A percentile compares a stretch with the other conserved stretches of the same genome.
These are phyloP conservation scores for Falco rusticolus DNA, from an alignment of 2,797 vertebrate species.

Conservation along the genomic window DNA sequence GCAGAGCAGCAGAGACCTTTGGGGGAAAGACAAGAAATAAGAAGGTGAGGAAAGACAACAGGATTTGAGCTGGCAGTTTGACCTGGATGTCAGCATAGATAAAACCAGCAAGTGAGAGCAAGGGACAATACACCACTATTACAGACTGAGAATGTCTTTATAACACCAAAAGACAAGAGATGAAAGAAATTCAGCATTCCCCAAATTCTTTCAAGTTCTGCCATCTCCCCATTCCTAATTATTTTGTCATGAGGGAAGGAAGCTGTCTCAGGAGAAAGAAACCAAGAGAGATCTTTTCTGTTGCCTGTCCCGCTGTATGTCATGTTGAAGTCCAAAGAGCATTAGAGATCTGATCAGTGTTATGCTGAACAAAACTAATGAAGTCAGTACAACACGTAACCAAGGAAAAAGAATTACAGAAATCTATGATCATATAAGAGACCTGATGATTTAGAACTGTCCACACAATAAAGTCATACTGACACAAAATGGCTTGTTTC, in stretches of 20 bases:
- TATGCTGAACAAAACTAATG: neutral
- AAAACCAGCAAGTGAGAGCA: neutral
- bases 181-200: neutral
- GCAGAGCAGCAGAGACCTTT: neutral
- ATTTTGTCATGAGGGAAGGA: neutral
- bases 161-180: neutral
- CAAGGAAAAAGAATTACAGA: neutral
- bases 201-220: neutral
- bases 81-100: neutral
- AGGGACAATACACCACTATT: neutral
- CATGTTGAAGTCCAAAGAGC: neutral
- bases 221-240: neutral
- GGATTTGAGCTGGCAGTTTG: constrained; percentile 4
- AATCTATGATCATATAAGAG: neutral
- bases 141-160: neutral
- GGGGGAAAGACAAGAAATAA: neutral
- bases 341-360: neutral
- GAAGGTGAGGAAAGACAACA: neutral
- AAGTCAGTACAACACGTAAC: neutral
- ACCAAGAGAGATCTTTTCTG: neutral
- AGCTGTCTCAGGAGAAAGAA: neutral
- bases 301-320: neutral
- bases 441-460: neutral
- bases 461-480: neutral
- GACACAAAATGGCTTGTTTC: neutral